A percentile compares a stretch with the other conserved stretches of the same genome.
Evolutionary conservation across 1,140 invertebrate species (phyloP).

Genomic region (Macrobrachium nipponense): DNA sequence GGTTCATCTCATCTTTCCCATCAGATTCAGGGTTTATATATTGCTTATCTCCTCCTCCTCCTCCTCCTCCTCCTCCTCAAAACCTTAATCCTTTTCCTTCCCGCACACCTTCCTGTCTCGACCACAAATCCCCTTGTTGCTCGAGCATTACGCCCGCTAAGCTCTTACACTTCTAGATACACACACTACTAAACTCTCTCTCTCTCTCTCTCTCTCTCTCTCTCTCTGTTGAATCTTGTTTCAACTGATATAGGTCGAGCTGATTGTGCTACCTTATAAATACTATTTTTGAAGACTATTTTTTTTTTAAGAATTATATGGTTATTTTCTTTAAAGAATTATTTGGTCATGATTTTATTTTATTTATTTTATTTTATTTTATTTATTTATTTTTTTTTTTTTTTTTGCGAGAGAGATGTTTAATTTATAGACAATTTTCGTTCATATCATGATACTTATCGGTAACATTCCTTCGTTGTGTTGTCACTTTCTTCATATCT

Average conservation of each 20-base stretch:
- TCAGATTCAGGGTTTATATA: too few species aligned
- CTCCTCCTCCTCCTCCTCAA: not conserved
- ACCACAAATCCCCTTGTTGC: not conserved
- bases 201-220: slow-evolving; percentile 15
- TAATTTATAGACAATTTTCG: too few species aligned
- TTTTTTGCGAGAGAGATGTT: too few species aligned
- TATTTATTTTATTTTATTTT: not conserved
- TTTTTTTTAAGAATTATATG: not conserved
- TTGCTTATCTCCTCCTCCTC: not conserved
- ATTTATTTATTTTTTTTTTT: not conserved
- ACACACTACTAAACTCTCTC: not conserved
- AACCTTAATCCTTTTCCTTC: not conserved
- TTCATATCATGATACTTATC: too few species aligned
- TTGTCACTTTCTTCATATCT: too few species aligned
- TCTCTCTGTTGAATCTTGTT: too few species aligned
- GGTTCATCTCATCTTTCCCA: not conserved
- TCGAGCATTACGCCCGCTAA: not conserved
- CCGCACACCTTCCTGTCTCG: not conserved
- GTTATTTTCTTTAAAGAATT: not conserved
- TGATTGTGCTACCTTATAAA: too few species aligned
- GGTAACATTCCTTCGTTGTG: too few species aligned
- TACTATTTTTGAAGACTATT: not conserved
- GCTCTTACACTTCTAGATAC: not conserved
- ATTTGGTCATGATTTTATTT: too few species aligned
- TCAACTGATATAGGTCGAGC: too few species aligned